phyloP scores from a whole-genome alignment of 2,113 vertebrate genomes.

The Formicarius rufipectus region DNA sequence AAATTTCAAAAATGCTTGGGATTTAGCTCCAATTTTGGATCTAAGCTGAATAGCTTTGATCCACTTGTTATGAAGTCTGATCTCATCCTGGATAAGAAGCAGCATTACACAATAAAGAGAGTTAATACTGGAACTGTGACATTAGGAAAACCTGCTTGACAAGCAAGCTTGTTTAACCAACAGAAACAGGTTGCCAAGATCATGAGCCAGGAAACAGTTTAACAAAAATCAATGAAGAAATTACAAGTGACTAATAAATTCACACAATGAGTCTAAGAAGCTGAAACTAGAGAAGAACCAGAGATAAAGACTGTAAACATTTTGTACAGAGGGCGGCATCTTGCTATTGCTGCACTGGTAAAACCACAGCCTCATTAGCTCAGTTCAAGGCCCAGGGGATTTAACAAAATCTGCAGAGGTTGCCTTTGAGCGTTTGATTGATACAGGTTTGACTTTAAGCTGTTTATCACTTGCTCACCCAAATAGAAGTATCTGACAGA shows the following conservation, averaged over 20 bases:
- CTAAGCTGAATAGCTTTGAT: slow-evolving; percentile 44
- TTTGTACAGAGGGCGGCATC: neutral
- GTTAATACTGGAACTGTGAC: slow-evolving; percentile 51
- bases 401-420: neutral
- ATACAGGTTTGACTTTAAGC: neutral
- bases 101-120: slow-evolving; percentile 43
- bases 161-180: slow-evolving; percentile 55
- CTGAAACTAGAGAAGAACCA: slow-evolving; percentile 25
- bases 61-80: slow-evolving; percentile 55
- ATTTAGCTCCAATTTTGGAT: neutral
- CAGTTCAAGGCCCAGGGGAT: neutral
- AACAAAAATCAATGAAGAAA: slow-evolving; percentile 64
- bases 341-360: neutral
- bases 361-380: neutral
- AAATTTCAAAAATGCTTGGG: slow-evolving; percentile 22
- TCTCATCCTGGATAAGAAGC: slow-evolving; percentile 54
- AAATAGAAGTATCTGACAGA: neutral
- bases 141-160: slow-evolving; percentile 56
- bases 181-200: slow-evolving; percentile 49
- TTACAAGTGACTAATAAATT: slow-evolving; percentile 55
- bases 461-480: neutral
- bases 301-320: neutral
- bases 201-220: slow-evolving; percentile 41
- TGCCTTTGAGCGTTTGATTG: slow-evolving; percentile 25
- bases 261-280: slow-evolving; percentile 22